Evolutionary conservation across 2,113 vertebrate species (phyloP), one percentile per base, ranked within the genome.

Genomic region (Nesogale talazaci): DNA sequence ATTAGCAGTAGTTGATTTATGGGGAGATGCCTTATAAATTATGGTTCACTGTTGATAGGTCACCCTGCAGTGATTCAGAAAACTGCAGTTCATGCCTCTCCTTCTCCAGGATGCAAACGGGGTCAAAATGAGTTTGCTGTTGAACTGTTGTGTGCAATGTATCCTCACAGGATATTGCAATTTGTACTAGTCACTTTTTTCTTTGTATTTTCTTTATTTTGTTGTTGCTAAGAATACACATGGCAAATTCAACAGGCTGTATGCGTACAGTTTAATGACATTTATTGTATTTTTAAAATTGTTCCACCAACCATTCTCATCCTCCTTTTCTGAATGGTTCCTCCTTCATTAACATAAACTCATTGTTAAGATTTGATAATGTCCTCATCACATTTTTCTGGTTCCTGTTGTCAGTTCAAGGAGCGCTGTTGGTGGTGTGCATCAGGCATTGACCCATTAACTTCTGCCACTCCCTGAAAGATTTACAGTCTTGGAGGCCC

Each of bases 1-100:
- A 94, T 92, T 95, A 96, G 78, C 61, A 29, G 31, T 23, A 77
- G 91, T 85, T 93, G 94, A 92, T 52, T 93, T 89, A 90, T 77
- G 89, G 67, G 86, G 80, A 88, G 61, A 89, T 91, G 81, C 29
- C 31, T 89, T 91, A 63, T 56, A 94, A 95, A 92, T 91, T 89
- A 89, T 57, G 57, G 31, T 16, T 56, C 31, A 52, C n/a, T 89
- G 91, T 91, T 69, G 11, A 19, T 86, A 89, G 88, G 61, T 96
- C 81, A 90, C 74, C 70, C 22, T 12, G 31, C 79, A 83, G 65
- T 91, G 93, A 90, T 75, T 63, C 86, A 88, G 57, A 95, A 95
- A 90, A 72, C 36, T 78, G 76, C 7, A 59, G 27, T 6, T 14
- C 65, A 80, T 42, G 67, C 22, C 67, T 87, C 36, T 80, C 16